Evolutionary conservation across 2,888 invertebrate species (phyloP).

Genomic region (Lamellibrachia columna): DNA sequence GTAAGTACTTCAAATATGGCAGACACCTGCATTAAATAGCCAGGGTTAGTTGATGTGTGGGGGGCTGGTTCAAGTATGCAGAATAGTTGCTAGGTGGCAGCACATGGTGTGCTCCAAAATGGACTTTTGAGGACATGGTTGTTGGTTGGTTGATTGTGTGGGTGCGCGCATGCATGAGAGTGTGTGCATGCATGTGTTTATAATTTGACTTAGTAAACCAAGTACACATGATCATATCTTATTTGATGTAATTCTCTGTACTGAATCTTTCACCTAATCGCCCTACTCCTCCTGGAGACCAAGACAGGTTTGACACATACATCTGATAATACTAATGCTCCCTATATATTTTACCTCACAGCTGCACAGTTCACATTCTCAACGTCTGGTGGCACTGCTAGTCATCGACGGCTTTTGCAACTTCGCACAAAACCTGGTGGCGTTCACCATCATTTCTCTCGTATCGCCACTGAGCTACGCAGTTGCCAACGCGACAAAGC

Average conservation of each 20-base stretch:
- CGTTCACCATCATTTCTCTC: slow-evolving; percentile 87
- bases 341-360: slow-evolving; percentile 34
- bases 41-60: background rate
- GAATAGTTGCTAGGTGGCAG: background rate
- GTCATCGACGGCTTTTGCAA: slow-evolving; percentile 85
- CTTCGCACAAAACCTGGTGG: slow-evolving; percentile 94
- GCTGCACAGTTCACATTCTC: slow-evolving; percentile 52
- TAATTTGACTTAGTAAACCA: background rate
- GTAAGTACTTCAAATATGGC: slow-evolving; percentile 33
- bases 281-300: too few species aligned
- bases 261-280: too few species aligned
- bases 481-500: slow-evolving; percentile 93
- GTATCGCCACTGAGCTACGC: slow-evolving; percentile 95
- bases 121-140: too few species aligned
- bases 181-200: background rate
- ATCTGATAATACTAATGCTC: background rate
- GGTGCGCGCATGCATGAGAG: too few species aligned
- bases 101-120: too few species aligned
- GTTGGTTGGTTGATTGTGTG: too few species aligned
- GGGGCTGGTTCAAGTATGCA: background rate
- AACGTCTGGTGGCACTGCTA: slow-evolving; percentile 69
- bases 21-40: too few species aligned
- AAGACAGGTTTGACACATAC: too few species aligned
- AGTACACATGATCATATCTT: background rate
- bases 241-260: background rate